Evolutionary conservation across 1,140 invertebrate species (phyloP).

Genomic region (Brachionus angularis): DNA sequence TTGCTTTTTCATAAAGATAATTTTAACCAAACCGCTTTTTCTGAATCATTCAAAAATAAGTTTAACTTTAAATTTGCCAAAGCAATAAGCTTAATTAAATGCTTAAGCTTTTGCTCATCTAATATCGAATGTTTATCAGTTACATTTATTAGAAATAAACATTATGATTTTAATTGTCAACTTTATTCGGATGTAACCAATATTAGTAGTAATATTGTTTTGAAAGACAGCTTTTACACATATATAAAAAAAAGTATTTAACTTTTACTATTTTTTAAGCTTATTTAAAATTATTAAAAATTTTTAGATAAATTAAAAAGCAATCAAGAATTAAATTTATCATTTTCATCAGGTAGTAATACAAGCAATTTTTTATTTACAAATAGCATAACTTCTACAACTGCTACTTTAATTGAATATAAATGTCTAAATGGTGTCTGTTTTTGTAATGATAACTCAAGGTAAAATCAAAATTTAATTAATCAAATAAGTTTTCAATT

Average conservation of each 20-base stretch:
- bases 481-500: not conserved
- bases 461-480: not conserved
- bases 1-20: too few species aligned
- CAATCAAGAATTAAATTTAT: not conserved
- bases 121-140: not conserved
- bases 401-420: not conserved
- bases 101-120: not conserved
- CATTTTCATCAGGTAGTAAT: not conserved
- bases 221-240: too few species aligned
- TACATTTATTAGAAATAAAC: not conserved
- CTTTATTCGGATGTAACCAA: not conserved
- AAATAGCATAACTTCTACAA: not conserved
- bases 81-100: conserved; percentile 19
- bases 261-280: too few species aligned
- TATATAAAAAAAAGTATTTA: too few species aligned
- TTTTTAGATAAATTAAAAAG: too few species aligned
- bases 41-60: too few species aligned
- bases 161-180: not conserved
- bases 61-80: too few species aligned
- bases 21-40: too few species aligned
- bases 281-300: too few species aligned
- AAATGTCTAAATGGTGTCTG: not conserved
- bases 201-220: too few species aligned
- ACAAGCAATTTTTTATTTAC: not conserved
- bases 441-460: not conserved